Evolutionary conservation across 2,113 vertebrate genomes (phyloP).

Genomic region (Podilymbus podiceps): DNA sequence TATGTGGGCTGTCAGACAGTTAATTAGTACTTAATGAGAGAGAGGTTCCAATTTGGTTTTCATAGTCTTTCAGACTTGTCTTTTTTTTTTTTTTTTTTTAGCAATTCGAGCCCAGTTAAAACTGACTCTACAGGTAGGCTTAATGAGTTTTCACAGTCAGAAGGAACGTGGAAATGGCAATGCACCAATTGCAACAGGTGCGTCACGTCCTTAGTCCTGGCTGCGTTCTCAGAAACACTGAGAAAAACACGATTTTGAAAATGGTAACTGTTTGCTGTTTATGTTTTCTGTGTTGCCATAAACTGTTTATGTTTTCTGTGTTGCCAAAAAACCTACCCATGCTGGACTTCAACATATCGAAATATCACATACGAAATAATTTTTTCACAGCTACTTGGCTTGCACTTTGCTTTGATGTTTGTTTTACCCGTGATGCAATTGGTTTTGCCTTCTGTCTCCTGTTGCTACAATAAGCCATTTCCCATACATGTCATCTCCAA

Average conservation of each 20-base stretch:
- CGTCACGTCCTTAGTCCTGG: neutral
- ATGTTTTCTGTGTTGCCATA: neutral
- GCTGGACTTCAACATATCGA: rapidly evolving
- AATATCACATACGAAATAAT: neutral
- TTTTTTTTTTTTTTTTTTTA: neutral
- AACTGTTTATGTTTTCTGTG: neutral
- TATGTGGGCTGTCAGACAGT: slow-evolving; percentile 6
- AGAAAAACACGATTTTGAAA: neutral
- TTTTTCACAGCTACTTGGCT: neutral
- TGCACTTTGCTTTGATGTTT: slow-evolving; percentile 5
- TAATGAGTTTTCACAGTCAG: neutral
- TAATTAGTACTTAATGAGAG: slow-evolving; percentile 36
- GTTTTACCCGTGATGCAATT: neutral
- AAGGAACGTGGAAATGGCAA: neutral
- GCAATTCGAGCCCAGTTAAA: neutral
- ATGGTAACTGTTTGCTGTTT: neutral
- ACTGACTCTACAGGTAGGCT: neutral
- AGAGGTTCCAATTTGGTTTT: neutral
- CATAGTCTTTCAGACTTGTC: neutral
- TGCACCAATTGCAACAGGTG: neutral
- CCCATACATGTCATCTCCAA: slow-evolving; percentile 62
- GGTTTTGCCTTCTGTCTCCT: slow-evolving; percentile 30
- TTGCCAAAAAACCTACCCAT: neutral
- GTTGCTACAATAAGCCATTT: slow-evolving; percentile 51
- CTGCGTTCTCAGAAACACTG: neutral